phyloP scores from a whole-genome alignment of 2,113 vertebrate genomes.

The Desmodus rotundus region DNA sequence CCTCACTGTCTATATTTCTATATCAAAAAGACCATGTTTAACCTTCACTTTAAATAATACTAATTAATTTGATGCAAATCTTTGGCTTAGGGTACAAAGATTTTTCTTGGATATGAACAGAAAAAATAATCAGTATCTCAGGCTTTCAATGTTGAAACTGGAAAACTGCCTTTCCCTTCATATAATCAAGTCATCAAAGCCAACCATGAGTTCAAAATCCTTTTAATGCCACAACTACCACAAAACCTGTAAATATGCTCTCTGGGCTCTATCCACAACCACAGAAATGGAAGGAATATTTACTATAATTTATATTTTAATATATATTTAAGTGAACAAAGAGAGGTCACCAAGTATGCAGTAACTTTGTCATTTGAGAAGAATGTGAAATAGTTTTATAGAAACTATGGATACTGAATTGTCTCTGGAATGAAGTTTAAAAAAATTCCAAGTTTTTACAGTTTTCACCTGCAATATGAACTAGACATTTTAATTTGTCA shows the following conservation, averaged over 20 bases:
- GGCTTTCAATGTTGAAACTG: constrained; percentile 48
- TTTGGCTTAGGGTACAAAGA: constrained; percentile 49
- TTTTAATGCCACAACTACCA: constrained; percentile 39
- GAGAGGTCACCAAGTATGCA: constrained; percentile 34
- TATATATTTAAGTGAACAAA: constrained; percentile 64
- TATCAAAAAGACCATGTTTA: constrained; percentile 1
- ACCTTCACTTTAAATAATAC: constrained; percentile 37
- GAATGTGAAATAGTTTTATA: constrained; percentile 57
- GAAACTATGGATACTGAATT: constrained; percentile 51
- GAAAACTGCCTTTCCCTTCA: constrained; percentile 16
- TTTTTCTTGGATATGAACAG: background rate
- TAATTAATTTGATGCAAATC: constrained; percentile 45
- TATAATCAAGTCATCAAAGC: constrained; percentile 26
- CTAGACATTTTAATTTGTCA: constrained; percentile 57
- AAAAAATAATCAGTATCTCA: background rate
- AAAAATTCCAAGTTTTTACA: constrained; percentile 52
- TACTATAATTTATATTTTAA: constrained; percentile 65
- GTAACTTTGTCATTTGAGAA: constrained; percentile 55
- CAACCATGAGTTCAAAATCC: background rate
- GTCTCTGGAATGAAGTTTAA: constrained; percentile 49
- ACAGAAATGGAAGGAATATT: constrained; percentile 61
- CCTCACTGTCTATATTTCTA: background rate
- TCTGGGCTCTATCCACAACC: constrained; percentile 60
- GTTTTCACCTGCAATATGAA: constrained; percentile 65
- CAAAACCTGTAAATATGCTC: constrained; percentile 54